Conservation (phyloP, 2,113 vertebrate genomes). For the Paraplagusia blochii region DNA sequence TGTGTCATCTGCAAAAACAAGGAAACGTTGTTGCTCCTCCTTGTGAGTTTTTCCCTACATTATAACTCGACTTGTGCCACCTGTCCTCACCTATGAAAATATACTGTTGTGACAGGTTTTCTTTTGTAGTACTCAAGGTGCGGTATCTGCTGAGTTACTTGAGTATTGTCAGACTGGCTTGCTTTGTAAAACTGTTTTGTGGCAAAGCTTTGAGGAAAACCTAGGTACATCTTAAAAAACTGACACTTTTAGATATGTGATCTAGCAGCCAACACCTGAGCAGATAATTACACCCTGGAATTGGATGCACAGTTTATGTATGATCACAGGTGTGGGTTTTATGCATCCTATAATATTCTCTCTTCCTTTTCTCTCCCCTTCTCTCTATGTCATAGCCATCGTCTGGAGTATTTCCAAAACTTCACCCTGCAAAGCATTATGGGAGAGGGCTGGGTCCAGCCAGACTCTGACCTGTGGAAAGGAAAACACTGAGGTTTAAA, state of each 20-base stretch:
- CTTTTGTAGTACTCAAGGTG: too few species aligned
- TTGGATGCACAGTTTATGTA: background rate
- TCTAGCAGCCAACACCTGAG: background rate
- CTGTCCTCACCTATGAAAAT: too few species aligned
- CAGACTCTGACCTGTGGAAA: conserved; percentile 68
- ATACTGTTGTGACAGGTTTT: too few species aligned
- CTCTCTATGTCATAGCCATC: conserved; percentile 48
- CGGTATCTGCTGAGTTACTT: too few species aligned
- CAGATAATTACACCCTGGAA: background rate
- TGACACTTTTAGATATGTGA: background rate
- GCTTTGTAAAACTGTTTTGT: background rate
- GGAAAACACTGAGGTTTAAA: conserved; percentile 50
- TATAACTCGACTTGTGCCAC: too few species aligned
- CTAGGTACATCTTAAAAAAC: background rate
- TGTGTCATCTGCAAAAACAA: too few species aligned
- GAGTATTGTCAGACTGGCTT: background rate
- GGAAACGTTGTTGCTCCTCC: too few species aligned
- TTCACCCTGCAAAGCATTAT: conserved; percentile 77
- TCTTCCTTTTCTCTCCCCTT: background rate
- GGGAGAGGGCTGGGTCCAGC: conserved; percentile 75
- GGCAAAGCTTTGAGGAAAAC: background rate
- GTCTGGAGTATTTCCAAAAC: conserved; percentile 74
- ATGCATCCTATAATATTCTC: background rate
- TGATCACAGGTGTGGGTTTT: background rate
- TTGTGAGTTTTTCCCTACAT: too few species aligned